phyloP scores from a whole-genome alignment of 2,888 invertebrate genomes.

The Polietes domitor region DNA sequence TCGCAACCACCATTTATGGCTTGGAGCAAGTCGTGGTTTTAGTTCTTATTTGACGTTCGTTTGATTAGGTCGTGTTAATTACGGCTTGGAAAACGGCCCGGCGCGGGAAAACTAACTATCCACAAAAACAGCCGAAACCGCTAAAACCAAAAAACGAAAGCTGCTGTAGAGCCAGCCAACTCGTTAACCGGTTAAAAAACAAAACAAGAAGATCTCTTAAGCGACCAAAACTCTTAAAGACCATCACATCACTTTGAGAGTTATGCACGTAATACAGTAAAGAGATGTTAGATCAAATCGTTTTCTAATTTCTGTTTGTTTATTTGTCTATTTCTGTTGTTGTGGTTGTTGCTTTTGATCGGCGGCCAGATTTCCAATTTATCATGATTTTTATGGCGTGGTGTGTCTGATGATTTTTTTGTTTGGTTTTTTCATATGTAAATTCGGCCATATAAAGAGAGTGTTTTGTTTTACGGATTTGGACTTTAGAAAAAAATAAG shows the following conservation, averaged over 20 bases:
- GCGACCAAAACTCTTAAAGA: background rate
- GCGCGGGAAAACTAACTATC: background rate
- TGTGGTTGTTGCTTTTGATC: background rate
- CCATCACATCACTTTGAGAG: background rate
- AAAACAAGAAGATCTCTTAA: background rate
- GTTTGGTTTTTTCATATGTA: background rate
- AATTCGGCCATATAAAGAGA: constrained; percentile 1
- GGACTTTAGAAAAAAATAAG: too few relatives aligned
- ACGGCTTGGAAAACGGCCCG: background rate
- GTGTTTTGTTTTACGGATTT: constrained; percentile 10
- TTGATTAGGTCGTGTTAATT: constrained; percentile 58
- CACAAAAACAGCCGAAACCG: background rate
- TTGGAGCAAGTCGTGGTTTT: constrained; percentile 59
- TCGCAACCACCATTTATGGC: constrained; percentile 35
- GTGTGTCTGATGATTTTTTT: background rate
- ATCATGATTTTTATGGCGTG: constrained; percentile 17
- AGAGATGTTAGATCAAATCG: constrained; percentile 16
- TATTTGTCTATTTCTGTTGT: background rate
- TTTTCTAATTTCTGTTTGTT: constrained; percentile 18
- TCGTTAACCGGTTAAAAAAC: constrained; percentile 15
- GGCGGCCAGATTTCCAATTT: background rate
- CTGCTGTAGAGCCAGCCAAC: constrained; percentile 31
- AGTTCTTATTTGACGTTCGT: constrained; percentile 69
- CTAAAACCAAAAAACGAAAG: constrained; percentile 51
- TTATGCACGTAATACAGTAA: constrained; percentile 20